Evolutionary conservation across 2,888 invertebrate species (phyloP).

Genomic region (Cerceris rybyensis): DNA sequence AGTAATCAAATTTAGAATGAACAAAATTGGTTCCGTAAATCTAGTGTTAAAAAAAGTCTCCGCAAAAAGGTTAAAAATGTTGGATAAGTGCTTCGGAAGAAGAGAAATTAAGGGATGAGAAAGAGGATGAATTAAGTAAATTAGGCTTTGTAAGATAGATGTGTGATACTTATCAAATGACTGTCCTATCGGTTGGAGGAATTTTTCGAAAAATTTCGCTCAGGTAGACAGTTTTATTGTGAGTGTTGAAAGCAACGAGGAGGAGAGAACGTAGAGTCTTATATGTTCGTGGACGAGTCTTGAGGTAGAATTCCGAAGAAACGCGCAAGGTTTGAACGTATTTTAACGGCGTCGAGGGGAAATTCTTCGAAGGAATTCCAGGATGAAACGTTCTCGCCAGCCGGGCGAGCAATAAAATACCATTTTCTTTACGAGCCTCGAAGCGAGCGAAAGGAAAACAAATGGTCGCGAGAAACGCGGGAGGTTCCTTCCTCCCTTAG

Average conservation of each 20-base stretch:
- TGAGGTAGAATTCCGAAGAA: conserved; percentile 40
- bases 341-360: conserved; percentile 4
- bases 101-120: too few relatives aligned
- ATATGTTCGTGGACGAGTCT: not conserved
- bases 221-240: not conserved
- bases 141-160: too few relatives aligned
- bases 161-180: too few relatives aligned
- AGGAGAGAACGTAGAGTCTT: too few relatives aligned
- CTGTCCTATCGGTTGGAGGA: too few relatives aligned
- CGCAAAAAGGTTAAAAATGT: too few relatives aligned
- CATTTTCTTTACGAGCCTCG: not conserved
- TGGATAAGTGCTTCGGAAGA: too few relatives aligned
- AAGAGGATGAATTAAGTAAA: too few relatives aligned
- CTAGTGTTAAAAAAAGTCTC: too few relatives aligned
- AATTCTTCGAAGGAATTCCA: conserved; percentile 21
- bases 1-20: too few relatives aligned
- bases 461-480: not conserved
- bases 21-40: too few relatives aligned
- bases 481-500: not conserved
- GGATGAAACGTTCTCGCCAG: not conserved
- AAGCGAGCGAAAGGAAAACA: not conserved
- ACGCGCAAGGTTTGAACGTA: conserved; percentile 3
- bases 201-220: too few relatives aligned
- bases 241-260: conserved; percentile 23
- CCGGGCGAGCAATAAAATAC: not conserved